Evolutionary conservation across 1,140 invertebrate species (phyloP).

Genomic region (Drosophila burlai): DNA sequence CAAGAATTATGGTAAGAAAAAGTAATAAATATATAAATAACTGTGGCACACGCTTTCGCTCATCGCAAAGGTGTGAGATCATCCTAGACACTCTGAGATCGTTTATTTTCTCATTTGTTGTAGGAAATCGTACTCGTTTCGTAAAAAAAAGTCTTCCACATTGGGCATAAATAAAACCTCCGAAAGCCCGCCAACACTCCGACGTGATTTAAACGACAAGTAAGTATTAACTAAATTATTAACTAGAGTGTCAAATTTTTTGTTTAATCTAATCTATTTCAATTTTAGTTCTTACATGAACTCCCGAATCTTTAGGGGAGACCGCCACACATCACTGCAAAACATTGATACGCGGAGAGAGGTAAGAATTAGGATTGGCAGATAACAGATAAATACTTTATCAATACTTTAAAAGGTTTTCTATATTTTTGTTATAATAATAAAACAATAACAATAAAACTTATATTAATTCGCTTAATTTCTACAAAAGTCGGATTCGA

Average conservation of each 20-base stretch:
- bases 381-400: not conserved
- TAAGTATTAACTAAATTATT: slow-evolving; percentile 8
- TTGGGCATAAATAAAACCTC: slow-evolving; percentile 85
- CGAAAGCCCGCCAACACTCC: slow-evolving; percentile 78
- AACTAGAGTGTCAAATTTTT: not conserved
- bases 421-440: not conserved
- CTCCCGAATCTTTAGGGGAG: slow-evolving; percentile 34
- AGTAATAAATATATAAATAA: slow-evolving; percentile 13
- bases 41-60: no score
- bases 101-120: slow-evolving; percentile 6
- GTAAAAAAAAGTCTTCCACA: slow-evolving; percentile 83
- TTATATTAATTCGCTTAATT: not conserved
- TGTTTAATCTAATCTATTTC: not conserved
- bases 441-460: no score
- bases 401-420: not conserved
- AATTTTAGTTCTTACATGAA: slow-evolving; percentile 26
- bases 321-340: slow-evolving; percentile 69
- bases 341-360: slow-evolving; percentile 46
- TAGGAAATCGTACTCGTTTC: slow-evolving; percentile 79
- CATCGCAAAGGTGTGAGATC: not conserved
- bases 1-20: slow-evolving; percentile 86
- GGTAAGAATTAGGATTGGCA: slow-evolving; percentile 12
- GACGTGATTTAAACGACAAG: slow-evolving; percentile 48
- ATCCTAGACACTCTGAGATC: not conserved
- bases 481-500: slow-evolving; percentile 22